A percentile compares a stretch with the other conserved stretches of the same genome.
Conservation (phyloP, 2,888 invertebrate genomes). For the Xanthia togata region DNA sequence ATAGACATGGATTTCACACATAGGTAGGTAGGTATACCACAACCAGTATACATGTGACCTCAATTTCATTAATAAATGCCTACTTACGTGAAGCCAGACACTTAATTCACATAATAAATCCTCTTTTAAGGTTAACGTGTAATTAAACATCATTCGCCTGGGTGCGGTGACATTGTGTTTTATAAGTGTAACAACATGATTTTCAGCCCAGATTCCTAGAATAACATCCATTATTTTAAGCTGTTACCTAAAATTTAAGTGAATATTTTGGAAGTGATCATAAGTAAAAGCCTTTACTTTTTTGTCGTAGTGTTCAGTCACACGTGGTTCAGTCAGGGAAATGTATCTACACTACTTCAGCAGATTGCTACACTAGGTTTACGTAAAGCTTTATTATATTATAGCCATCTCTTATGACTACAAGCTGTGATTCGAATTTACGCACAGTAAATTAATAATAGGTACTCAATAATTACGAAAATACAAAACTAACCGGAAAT, state of each 20-base stretch:
- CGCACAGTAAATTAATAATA: background rate
- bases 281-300: background rate
- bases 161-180: conserved; percentile 25
- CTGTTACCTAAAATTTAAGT: background rate
- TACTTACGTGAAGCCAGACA: conserved; percentile 41
- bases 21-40: background rate
- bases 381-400: background rate
- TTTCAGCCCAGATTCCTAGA: background rate
- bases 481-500: background rate
- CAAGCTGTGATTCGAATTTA: background rate
- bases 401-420: background rate
- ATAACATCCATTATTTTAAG: conserved; percentile 1
- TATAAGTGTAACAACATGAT: conserved; percentile 9
- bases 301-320: background rate
- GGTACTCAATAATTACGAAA: background rate
- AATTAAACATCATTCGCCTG: conserved; percentile 20
- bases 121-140: conserved; percentile 43
- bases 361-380: background rate
- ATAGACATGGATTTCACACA: background rate
- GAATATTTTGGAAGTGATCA: background rate
- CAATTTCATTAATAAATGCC: conserved; percentile 19
- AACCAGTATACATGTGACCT: conserved; percentile 40
- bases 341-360: background rate
- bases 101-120: conserved; percentile 46
- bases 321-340: too few species aligned